Base-by-base conservation (phyloP, 2,888 invertebrate genomes). In the Prenolepis imparis region DNA sequence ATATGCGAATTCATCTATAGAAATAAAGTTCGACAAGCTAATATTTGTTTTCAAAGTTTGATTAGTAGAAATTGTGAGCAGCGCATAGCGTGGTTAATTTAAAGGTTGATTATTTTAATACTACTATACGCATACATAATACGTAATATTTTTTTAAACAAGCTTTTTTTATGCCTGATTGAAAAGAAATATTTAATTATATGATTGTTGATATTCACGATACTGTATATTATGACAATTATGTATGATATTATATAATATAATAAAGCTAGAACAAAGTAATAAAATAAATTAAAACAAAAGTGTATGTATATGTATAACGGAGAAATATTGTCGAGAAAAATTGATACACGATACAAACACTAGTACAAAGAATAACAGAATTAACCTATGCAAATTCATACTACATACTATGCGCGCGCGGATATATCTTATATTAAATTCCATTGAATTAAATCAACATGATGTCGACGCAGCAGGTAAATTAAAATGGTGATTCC, bases 321-420 rank as follows among this genome's bases (percentile, higher is more conserved):
- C 44, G 21, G 28, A 32, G 18, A 6, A 78, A 44, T 72, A 44
- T 72, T 78, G 44, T 72, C 59, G 59, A 78, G 59, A 80, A 80
- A 80, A 80, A 80, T 80, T 73, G 59, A 73, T 44, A 59, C 24
- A 24, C 21, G 78, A 21, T 55, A 44, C 24, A 72, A 57, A 72
- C 41, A n/a, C 72, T 18, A 15, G 41, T 44, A 36, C 24, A 44
- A 24, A 80, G 24, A 80, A 80, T 80, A 80, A 80, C 18, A 48
- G 78, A 72, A 80, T 80, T 80, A 80, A 48, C 78, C 59, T 80
- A 61, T 80, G 78, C 78, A 80, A 80, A 80, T 80, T 59, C 44
- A 24, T 32, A 32, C 73, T 57, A 72, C 73, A 44, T 73, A 41
- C 21, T 44, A 28, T n/a, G 21, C 15, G 57, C 21, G 41, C 68